These are phyloP conservation scores for Mesembrinibis cayennensis DNA, from an alignment of 2,113 vertebrate genomes.

Conservation along the genomic window DNA sequence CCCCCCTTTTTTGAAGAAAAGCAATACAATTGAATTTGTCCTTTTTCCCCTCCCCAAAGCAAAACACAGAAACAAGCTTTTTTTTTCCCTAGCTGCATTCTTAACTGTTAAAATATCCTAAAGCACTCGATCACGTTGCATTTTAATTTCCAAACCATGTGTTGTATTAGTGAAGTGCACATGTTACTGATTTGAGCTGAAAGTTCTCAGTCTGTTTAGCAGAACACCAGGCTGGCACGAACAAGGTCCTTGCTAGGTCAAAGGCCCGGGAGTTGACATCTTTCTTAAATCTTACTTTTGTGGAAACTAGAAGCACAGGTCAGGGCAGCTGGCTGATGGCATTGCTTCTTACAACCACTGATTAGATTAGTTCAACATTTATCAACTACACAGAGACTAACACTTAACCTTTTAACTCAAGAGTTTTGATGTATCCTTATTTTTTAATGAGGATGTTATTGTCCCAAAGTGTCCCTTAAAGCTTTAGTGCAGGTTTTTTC, in stretches of 20 bases:
- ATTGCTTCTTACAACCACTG: slow-evolving; percentile 56
- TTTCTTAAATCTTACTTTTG: slow-evolving; percentile 75
- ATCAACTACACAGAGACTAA: slow-evolving; percentile 74
- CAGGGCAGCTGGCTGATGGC: slow-evolving; percentile 69
- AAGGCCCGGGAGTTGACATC: slow-evolving; percentile 73
- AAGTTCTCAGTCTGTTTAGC: slow-evolving; percentile 71
- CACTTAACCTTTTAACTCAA: slow-evolving; percentile 77
- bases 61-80: slow-evolving; percentile 65
- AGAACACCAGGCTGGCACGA: slow-evolving; percentile 64
- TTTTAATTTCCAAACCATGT: slow-evolving; percentile 78
- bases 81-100: slow-evolving; percentile 75
- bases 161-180: slow-evolving; percentile 74
- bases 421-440: slow-evolving; percentile 65
- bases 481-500: neutral
- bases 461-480: slow-evolving; percentile 33
- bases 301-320: slow-evolving; percentile 72
- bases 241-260: slow-evolving; percentile 77
- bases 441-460: slow-evolving; percentile 64
- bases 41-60: slow-evolving; percentile 37
- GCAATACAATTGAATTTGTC: slow-evolving; percentile 91
- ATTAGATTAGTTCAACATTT: slow-evolving; percentile 80
- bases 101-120: slow-evolving; percentile 82
- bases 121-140: slow-evolving; percentile 75
- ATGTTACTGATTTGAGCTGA: slow-evolving; percentile 80
- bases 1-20: slow-evolving; percentile 86